phyloP scores from a whole-genome alignment of 2,113 vertebrate genomes.

The Heterotilapia buettikoferi region DNA sequence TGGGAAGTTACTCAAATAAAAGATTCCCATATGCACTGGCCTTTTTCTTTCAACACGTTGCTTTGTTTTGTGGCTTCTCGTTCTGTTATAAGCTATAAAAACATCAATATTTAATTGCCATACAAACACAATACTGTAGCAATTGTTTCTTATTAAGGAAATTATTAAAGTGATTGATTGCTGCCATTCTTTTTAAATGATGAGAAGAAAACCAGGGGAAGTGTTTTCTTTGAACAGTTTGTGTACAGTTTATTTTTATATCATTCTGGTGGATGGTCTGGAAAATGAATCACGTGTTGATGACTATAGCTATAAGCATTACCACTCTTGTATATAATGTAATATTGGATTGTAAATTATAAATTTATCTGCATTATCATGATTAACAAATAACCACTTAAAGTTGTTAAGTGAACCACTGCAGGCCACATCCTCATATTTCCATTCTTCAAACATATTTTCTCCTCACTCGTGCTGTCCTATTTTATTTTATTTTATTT shows the following conservation, averaged over 20 bases:
- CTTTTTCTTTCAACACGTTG: constrained; percentile 59
- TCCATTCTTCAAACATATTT: constrained; percentile 33
- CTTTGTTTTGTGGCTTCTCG: constrained; percentile 69
- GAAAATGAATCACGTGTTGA: constrained; percentile 65
- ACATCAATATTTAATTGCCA: constrained; percentile 74
- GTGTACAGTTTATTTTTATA: constrained; percentile 91
- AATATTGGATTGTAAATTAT: constrained; percentile 85
- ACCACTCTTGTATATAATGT: constrained; percentile 83
- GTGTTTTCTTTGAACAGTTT: constrained; percentile 76
- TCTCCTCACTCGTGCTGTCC: constrained; percentile 20
- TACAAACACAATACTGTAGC: constrained; percentile 91
- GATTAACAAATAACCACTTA: constrained; percentile 59
- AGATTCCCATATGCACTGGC: constrained; percentile 68
- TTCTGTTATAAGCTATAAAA: constrained; percentile 74
- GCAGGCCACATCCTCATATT: constrained; percentile 47
- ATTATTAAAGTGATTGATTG: constrained; percentile 77
- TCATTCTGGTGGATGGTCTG: constrained; percentile 75
- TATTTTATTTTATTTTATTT: constrained; percentile 42
- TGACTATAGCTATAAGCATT: constrained; percentile 71
- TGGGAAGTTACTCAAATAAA: constrained; percentile 53
- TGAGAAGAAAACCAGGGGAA: constrained; percentile 69
- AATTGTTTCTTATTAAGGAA: constrained; percentile 79
- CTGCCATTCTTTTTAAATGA: constrained; percentile 79
- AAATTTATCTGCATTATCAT: constrained; percentile 66
- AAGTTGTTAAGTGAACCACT: constrained; percentile 58